Evolutionary conservation across 2,797 vertebrate genomes (phyloP).

Genomic region (Aphelocoma californica): DNA sequence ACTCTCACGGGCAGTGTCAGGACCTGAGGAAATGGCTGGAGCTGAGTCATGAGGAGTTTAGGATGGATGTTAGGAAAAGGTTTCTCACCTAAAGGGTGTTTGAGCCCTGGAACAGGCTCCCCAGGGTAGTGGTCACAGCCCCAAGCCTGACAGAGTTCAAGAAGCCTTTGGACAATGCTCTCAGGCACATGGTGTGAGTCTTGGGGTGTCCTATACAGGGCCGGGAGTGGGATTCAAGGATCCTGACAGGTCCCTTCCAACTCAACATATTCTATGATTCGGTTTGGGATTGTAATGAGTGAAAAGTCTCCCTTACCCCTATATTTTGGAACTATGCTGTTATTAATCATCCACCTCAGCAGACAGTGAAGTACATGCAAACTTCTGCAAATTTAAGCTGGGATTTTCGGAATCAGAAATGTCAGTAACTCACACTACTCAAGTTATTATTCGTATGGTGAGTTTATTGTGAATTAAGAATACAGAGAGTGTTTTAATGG

Average conservation of each 20-base stretch:
- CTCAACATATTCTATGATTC: not conserved
- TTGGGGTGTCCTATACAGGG: not conserved
- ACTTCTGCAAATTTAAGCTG: not conserved
- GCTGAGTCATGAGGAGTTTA: not conserved
- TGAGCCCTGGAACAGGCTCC: not conserved
- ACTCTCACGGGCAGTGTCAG: not conserved
- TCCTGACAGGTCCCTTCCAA: not conserved
- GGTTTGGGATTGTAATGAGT: not conserved
- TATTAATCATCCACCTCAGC: not conserved
- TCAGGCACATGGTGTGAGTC: not conserved
- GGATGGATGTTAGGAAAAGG: not conserved
- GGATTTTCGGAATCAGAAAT: not conserved
- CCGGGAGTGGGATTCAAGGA: not conserved
- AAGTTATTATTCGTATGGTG: conserved; percentile 1
- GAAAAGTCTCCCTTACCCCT: not conserved
- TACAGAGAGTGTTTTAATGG: conserved; percentile 48
- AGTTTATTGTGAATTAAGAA: conserved; percentile 56
- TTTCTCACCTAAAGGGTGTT: not conserved
- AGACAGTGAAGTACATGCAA: not conserved
- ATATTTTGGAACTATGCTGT: not conserved
- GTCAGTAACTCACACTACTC: not conserved
- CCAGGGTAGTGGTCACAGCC: not conserved
- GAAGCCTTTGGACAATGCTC: not conserved
- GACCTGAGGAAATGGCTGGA: not conserved
- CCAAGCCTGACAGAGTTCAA: not conserved